A percentile compares a stretch with the other conserved stretches of the same genome.
These are phyloP conservation scores for Cremastinae sp. DNA, from an alignment of 2,888 invertebrate genomes.

Conservation along the genomic window DNA sequence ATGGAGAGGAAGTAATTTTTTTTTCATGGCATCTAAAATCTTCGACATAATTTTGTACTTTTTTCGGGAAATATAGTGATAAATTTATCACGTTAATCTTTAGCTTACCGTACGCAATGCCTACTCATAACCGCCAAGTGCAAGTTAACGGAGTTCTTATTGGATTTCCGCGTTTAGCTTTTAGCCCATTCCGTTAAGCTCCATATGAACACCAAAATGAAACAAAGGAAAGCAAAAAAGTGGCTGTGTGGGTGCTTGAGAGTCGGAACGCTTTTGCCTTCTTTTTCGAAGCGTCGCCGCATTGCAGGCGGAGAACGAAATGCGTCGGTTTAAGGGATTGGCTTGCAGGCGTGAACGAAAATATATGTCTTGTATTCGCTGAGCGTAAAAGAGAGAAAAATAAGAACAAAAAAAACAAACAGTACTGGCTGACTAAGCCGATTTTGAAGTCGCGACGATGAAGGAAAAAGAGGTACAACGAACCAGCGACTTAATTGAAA, in stretches of 20 bases:
- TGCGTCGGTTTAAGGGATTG: conserved; percentile 27
- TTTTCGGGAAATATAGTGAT: neutral
- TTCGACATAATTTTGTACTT: no score
- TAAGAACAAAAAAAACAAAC: conserved; percentile 26
- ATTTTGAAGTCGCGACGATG: conserved; percentile 3
- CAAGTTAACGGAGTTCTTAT: conserved; percentile 58
- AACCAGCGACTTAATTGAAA: conserved; percentile 35
- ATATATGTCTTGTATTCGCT: conserved; percentile 4
- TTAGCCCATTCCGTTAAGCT: conserved; percentile 56
- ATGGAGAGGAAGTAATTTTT: no score
- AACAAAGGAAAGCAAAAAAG: no score
- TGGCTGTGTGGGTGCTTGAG: conserved; percentile 5
- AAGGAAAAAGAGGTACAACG: no score
- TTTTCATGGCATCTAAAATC: no score
- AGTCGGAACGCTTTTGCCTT: conserved; percentile 32
- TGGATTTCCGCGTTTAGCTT: conserved; percentile 51
- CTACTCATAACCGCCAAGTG: conserved; percentile 34
- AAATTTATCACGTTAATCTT: neutral
- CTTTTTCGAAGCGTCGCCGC: conserved; percentile 53
- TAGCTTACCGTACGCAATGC: conserved; percentile 5
- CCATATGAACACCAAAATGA: no score
- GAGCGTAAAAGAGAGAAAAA: neutral
- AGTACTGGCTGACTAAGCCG: neutral
- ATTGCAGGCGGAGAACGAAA: conserved; percentile 50
- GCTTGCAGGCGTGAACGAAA: neutral